Evolutionary conservation across 2,888 invertebrate species (phyloP), one percentile per base, ranked within the genome.

Genomic region (Conomelus anceps): DNA sequence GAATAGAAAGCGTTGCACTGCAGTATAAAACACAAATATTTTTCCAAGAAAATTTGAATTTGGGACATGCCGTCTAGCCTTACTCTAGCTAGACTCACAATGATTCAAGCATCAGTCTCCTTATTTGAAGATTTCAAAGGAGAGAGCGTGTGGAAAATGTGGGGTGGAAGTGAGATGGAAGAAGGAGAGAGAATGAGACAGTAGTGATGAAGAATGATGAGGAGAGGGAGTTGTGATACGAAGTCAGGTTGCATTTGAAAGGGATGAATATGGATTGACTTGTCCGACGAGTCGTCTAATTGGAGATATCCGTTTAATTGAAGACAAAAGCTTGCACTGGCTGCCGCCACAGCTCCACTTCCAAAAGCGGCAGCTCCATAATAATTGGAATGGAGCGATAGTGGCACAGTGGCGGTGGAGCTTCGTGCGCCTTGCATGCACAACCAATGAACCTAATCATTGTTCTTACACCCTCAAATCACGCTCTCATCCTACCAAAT

Each of bases 221-320:
- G n/a, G 4, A 13, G 63, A 20, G 63, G 4, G 4, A 3, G 63
- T 1, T 63, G n/a, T 63, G 20, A 63, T 63, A 63, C n/a, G 63
- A n/a, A 63, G 63, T 63, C n/a, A 63, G 63, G 63, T 63, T 63
- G 63, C 63, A 63, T 63, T 41, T n/a, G 63, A 63, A n/a, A 63
- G 63, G n/a, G 63, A 63, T 63, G 63, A 63, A 63, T 63, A 63
- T 63, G 63, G 63, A 63, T 63, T 63, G 63, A 63, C 63, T 63
- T n/a, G 86, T 86, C 86, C 86, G 29, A 17, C 23, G 22, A 86
- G 86, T 86, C 63, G 85, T 84, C 22, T 22, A 24, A 29, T 22
- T 84, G 22, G 63, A 24, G 89, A 86, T 86, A 86, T 29, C 86
- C 87, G 23, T 20, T n/a, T 88, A 84, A 63, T 26, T 84, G 41